Percentiles rank a stretch among this genome's conserved stretches.
These are phyloP conservation scores for Leptinotarsa peninsularis DNA, from an alignment of 2,888 invertebrate genomes.

Conservation along the genomic window DNA sequence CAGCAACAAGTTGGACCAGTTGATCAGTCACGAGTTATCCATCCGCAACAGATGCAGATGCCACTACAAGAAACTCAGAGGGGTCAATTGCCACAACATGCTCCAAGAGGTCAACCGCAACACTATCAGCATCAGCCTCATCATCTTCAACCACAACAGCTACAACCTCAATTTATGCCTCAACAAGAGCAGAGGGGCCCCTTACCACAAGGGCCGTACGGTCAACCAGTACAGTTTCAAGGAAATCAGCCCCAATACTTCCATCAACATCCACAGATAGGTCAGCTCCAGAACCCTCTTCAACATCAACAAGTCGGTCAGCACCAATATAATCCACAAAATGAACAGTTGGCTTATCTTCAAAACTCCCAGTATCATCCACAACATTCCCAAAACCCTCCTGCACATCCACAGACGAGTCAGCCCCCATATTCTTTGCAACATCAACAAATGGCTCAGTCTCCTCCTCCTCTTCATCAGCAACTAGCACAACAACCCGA, in stretches of 20 bases:
- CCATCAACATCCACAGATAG: not conserved
- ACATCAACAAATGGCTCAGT: not conserved
- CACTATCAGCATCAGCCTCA: not conserved
- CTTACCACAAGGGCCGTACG: not conserved
- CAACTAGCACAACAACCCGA: not conserved
- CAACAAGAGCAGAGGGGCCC: too few relatives aligned
- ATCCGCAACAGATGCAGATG: not conserved
- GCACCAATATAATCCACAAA: not conserved
- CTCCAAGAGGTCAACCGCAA: not conserved
- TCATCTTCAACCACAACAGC: not conserved
- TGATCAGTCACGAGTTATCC: too few relatives aligned
- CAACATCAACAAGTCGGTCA: not conserved
- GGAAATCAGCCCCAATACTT: not conserved
- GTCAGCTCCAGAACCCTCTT: not conserved
- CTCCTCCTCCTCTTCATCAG: too few relatives aligned
- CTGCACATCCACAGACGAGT: constrained; percentile 5
- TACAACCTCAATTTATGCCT: too few relatives aligned
- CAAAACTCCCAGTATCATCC: too few relatives aligned
- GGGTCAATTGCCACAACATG: too few relatives aligned
- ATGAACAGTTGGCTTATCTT: not conserved
- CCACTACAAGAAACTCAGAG: too few relatives aligned
- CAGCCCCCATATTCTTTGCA: not conserved
- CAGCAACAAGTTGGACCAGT: not conserved
- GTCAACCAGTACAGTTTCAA: not conserved
- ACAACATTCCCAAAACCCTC: constrained; percentile 1